Conservation (phyloP, 2,888 invertebrate genomes). For the Scelioninae gen. 2 region DNA sequence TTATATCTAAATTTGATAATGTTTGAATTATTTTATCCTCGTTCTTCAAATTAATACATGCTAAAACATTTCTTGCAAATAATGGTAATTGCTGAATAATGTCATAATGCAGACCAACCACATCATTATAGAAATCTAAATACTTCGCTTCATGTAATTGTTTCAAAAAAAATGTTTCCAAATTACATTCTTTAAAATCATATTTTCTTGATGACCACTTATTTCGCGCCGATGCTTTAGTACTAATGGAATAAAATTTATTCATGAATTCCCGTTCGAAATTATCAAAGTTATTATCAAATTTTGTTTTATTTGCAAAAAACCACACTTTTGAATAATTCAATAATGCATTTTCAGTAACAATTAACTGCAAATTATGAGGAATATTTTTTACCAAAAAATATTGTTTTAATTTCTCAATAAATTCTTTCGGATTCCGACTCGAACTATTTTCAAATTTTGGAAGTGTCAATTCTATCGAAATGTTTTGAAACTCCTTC, state of each 20-base stretch:
- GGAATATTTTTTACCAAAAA: constrained; percentile 14
- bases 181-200: constrained; percentile 18
- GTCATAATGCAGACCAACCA: constrained; percentile 26
- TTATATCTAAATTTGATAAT: constrained; percentile 35
- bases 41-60: constrained; percentile 26
- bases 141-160: constrained; percentile 29
- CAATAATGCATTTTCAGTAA: constrained; percentile 31
- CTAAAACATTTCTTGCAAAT: constrained; percentile 38
- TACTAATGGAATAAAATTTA: constrained; percentile 36
- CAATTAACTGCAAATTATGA: constrained; percentile 17
- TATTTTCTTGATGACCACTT: constrained; percentile 29
- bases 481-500: constrained; percentile 11
- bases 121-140: constrained; percentile 31
- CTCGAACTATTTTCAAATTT: constrained; percentile 32
- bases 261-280: constrained; percentile 30
- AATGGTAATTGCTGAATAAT: constrained; percentile 46
- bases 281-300: constrained; percentile 23
- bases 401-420: constrained; percentile 34
- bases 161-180: constrained; percentile 41
- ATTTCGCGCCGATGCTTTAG: constrained; percentile 31
- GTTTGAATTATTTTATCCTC: constrained; percentile 39
- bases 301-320: constrained; percentile 33
- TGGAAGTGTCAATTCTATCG: constrained; percentile 20
- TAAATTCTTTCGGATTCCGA: constrained; percentile 34
- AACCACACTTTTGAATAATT: constrained; percentile 30